Evolutionary conservation across 2,888 invertebrate genomes (phyloP).

Genomic region (Sarcophaga caerulescens): DNA sequence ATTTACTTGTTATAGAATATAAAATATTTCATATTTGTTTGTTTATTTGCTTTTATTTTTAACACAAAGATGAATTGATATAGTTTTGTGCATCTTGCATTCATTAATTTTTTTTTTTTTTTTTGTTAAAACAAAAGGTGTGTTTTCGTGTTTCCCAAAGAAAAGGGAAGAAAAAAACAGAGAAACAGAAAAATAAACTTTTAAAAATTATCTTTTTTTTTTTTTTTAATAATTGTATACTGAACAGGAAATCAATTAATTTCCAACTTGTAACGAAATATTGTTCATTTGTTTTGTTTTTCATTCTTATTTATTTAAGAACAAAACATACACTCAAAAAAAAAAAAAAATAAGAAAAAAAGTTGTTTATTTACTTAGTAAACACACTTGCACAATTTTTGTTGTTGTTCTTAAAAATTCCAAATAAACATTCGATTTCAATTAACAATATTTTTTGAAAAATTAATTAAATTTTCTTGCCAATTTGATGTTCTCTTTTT

Average conservation of each 20-base stretch:
- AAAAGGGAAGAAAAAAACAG: background rate
- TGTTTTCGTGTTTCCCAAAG: background rate
- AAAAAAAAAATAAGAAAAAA: no score
- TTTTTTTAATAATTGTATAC: background rate
- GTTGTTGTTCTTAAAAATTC: no score
- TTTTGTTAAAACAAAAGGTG: background rate
- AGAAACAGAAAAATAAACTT: background rate
- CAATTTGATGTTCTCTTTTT: no score
- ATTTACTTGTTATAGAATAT: background rate
- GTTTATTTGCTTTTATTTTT: background rate
- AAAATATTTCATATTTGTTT: background rate
- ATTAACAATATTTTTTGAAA: no score
- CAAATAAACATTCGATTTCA: no score
- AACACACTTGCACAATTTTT: no score
- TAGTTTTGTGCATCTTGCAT: background rate
- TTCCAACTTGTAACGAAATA: background rate
- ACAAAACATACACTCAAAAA: no score
- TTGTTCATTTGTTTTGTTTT: background rate
- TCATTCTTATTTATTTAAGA: no score
- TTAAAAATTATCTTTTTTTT: background rate
- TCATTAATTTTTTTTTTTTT: no score
- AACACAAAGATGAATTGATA: background rate
- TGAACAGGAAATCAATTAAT: background rate
- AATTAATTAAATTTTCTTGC: no score
- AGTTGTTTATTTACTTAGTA: no score